These are phyloP conservation scores for Dolichomitus sp. DNA, from an alignment of 2,888 invertebrate species.

Conservation along the genomic window DNA sequence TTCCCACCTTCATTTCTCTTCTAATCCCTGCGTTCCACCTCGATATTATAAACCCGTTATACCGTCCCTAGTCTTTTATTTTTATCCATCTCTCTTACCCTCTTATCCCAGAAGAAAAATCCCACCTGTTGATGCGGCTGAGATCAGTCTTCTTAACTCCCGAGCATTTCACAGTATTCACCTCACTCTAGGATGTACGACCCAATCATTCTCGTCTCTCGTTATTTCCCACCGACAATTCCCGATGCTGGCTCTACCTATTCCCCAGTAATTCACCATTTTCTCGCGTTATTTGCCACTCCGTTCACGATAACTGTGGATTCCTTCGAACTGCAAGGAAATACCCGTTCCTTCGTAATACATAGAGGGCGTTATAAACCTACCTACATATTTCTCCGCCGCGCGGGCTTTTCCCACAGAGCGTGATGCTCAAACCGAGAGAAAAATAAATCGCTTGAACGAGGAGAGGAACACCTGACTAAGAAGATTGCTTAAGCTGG, in stretches of 20 bases:
- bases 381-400: neutral
- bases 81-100: neutral
- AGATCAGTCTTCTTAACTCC: neutral
- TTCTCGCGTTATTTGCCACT: slow-evolving; percentile 23
- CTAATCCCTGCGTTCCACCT: neutral
- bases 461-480: slow-evolving; percentile 64
- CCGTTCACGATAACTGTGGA: slow-evolving; percentile 10
- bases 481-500: slow-evolving; percentile 64
- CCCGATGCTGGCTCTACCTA: neutral
- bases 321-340: slow-evolving; percentile 25
- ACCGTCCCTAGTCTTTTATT: neutral
- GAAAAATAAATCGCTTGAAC: slow-evolving; percentile 32
- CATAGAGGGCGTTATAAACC: neutral
- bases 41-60: neutral
- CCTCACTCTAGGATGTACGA: neutral
- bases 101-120: neutral
- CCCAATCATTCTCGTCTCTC: neutral
- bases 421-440: slow-evolving; percentile 9
- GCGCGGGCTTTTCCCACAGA: slow-evolving; percentile 56
- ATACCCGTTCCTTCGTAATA: slow-evolving; percentile 13
- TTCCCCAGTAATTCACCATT: slow-evolving; percentile 17
- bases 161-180: neutral
- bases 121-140: slow-evolving; percentile 17
- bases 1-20: neutral
- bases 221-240: slow-evolving; percentile 15